A percentile compares a stretch with the other conserved stretches of the same genome.
phyloP scores from a whole-genome alignment of 2,797 vertebrate species.

The Poeciliopsis infans region DNA sequence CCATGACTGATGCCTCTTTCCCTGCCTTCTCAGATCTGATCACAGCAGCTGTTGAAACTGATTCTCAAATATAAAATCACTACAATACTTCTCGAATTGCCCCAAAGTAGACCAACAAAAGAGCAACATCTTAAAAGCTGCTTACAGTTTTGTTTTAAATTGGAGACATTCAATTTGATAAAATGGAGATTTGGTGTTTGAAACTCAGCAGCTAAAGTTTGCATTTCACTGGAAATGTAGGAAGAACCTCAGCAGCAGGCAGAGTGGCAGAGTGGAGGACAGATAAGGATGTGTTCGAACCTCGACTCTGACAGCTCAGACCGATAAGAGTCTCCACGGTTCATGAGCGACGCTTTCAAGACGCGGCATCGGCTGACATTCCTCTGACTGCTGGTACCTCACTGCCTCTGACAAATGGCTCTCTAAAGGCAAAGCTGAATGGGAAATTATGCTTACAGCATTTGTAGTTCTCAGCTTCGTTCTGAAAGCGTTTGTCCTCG shows the following conservation, averaged over 20 bases:
- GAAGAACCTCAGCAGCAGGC: neutral
- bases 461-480: neutral
- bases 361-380: conserved; percentile 19
- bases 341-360: conserved; percentile 37
- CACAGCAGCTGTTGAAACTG: neutral
- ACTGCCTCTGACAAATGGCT: neutral
- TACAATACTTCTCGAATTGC: neutral
- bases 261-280: conserved; percentile 14
- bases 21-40: neutral
- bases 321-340: conserved; percentile 44
- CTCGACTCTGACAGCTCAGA: conserved; percentile 55
- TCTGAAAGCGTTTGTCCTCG: neutral
- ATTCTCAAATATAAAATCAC: neutral
- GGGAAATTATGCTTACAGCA: neutral
- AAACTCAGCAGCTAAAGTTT: conserved; percentile 9
- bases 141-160: neutral
- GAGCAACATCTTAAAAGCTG: neutral
- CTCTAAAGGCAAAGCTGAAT: neutral
- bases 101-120: neutral
- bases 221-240: conserved; percentile 8
- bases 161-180: neutral
- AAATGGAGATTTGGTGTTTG: conserved; percentile 2
- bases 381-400: conserved; percentile 1
- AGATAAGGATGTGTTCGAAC: conserved; percentile 67
- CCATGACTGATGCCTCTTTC: neutral